phyloP scores from a whole-genome alignment of 2,797 vertebrate species.

The Linurgus olivaceus region DNA sequence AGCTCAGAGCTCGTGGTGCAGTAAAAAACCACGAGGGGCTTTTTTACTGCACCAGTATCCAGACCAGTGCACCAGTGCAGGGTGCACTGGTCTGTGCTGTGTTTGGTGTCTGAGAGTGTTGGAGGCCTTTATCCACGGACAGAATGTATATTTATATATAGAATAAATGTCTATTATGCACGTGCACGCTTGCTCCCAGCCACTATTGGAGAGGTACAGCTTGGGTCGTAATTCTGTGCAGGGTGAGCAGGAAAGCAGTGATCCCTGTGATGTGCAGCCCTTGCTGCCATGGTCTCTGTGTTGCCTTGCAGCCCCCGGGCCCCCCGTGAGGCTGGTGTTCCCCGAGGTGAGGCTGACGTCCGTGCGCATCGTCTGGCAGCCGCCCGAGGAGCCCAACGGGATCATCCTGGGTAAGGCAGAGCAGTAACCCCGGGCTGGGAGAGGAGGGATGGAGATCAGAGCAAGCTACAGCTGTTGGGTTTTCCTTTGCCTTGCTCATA shows the following conservation, averaged over 20 bases:
- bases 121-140: background rate
- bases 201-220: rapidly evolving
- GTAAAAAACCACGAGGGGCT: background rate
- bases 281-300: background rate
- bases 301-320: constrained; percentile 84
- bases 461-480: background rate
- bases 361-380: constrained; percentile 91
- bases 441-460: background rate
- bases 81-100: background rate
- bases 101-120: background rate
- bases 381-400: constrained; percentile 89
- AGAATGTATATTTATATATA: background rate
- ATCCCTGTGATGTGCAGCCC: rapidly evolving
- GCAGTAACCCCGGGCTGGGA: background rate
- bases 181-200: rapidly evolving
- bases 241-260: background rate
- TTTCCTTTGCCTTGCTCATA: background rate
- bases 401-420: constrained; percentile 86
- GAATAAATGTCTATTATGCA: background rate
- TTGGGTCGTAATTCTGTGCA: rapidly evolving
- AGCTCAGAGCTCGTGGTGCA: background rate
- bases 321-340: constrained; percentile 89
- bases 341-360: constrained; percentile 91
- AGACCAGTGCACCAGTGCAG: no score
- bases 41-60: no score